Base-by-base conservation (phyloP, 1,140 invertebrate species). In the Pachyrhynchus sulphureomaculatus region DNA sequence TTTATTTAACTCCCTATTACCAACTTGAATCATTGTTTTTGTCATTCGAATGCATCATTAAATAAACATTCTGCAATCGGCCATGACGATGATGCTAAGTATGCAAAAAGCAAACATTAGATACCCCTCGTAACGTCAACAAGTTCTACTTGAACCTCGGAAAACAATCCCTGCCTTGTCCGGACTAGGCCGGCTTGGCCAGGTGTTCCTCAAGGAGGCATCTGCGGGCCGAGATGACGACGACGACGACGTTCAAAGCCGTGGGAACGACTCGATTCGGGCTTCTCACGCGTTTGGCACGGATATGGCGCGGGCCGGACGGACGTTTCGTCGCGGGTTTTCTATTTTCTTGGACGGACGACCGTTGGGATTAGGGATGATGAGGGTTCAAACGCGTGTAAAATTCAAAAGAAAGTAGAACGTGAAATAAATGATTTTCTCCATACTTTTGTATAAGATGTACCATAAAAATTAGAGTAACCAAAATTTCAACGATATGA, bases 191-290 rank as follows among this genome's bases (percentile, higher is more conserved):
- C 41, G 20, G 39, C 47, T 23, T 59, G 76, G 72, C 75, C 79
- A 80, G 78, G 79, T 79, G 78, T 78, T 76, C 75, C 78, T 78
- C 75, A 66, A 76, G 76, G 75, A 76, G 78, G 64, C 64, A 65
- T 65, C 57, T 65, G 64, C 37, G 33, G 52, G 15, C 9, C 18
- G 41, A n/a, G n/a, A n/a, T n/a, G n/a, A n/a, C n/a, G n/a, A n/a
- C n/a, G n/a, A n/a, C n/a, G n/a, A n/a, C n/a, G n/a, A n/a, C 9
- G 9, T 12, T 10, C 20, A 18, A 18, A 42, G 51, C 42, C 58
- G 56, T 65, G 57, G 64, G 65, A 66, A 64, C 56, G 61, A 26
- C 61, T 42, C 34, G 29, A 44, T 42, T 45, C 24, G 52, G 56
- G 32, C 57, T 37, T 64, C 67, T 51, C 58, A 66, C 65, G 53